Evolutionary conservation across 2,888 invertebrate genomes (phyloP).

Genomic region (Anodontia alba): DNA sequence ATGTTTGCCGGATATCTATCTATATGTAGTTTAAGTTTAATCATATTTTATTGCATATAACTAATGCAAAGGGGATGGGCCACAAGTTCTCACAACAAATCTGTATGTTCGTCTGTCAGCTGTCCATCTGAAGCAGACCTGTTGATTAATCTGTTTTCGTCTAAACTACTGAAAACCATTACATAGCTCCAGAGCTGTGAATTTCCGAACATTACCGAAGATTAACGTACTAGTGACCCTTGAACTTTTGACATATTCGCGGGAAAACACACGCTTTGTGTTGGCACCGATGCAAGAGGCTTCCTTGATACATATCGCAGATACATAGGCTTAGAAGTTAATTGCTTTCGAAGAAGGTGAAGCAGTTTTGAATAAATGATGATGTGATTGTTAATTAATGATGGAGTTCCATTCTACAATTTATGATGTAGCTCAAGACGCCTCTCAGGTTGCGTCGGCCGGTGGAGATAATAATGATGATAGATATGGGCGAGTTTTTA

Average conservation of each 20-base stretch:
- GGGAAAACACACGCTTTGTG: conserved; percentile 15
- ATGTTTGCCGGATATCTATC: no score
- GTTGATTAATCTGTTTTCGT: no score
- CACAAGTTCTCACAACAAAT: no score
- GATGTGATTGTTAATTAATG: not conserved
- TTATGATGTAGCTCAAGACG: conserved; percentile 76
- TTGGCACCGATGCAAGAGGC: not conserved
- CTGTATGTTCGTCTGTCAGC: no score
- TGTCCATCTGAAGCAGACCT: no score
- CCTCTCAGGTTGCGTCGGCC: conserved; percentile 70
- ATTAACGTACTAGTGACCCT: not conserved
- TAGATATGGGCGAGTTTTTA: not conserved
- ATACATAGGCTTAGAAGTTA: not conserved
- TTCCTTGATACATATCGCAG: no score
- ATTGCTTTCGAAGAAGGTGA: not conserved
- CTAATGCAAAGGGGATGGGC: no score
- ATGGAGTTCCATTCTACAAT: conserved; percentile 64
- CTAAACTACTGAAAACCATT: no score
- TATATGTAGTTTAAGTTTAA: no score
- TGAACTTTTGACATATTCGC: conserved; percentile 26
- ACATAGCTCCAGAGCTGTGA: no score
- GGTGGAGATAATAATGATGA: conserved; percentile 29
- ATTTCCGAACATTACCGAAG: conserved; percentile 5
- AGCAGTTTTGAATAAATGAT: not conserved
- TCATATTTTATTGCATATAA: no score